These are phyloP conservation scores for Corydoras sp. DNA, from an alignment of 2,113 vertebrate species.

Conservation along the genomic window DNA sequence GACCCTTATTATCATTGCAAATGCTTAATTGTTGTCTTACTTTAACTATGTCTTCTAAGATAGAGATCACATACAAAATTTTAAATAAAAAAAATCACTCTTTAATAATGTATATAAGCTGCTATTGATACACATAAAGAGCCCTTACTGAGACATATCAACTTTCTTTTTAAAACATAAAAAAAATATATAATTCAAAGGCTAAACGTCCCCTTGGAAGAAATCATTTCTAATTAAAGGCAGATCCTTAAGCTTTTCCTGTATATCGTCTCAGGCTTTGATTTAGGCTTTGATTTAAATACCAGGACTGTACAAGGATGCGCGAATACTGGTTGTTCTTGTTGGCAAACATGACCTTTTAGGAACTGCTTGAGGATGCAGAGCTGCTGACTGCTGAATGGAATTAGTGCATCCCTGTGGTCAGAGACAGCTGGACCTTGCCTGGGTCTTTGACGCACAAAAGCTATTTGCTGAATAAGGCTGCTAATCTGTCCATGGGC, in stretches of 20 bases:
- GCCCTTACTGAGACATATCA: too few species aligned
- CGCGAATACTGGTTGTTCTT: conserved; percentile 25
- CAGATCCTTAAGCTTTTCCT: neutral
- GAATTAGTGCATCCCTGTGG: conserved; percentile 64
- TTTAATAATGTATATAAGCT: too few species aligned
- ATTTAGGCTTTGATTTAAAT: conserved; percentile 8
- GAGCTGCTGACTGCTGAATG: conserved; percentile 58
- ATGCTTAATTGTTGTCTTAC: conserved; percentile 12
- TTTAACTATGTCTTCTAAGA: neutral
- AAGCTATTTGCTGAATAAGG: conserved; percentile 55
- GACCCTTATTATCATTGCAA: neutral
- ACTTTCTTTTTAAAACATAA: neutral
- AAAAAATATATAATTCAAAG: conserved; percentile 35
- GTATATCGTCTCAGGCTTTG: conserved; percentile 39
- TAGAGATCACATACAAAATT: too few species aligned
- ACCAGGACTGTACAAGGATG: conserved; percentile 4
- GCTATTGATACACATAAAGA: neutral
- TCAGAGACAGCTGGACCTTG: conserved; percentile 66
- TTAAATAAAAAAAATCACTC: too few species aligned
- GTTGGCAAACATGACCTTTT: conserved; percentile 57
- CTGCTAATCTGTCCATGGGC: conserved; percentile 61
- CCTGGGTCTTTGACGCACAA: conserved; percentile 64
- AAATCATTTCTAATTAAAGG: neutral
- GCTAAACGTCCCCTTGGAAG: conserved; percentile 32
- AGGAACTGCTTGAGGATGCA: conserved; percentile 57